Evolutionary conservation across 2,797 vertebrate species (phyloP).

Genomic region (Borostomias antarcticus): DNA sequence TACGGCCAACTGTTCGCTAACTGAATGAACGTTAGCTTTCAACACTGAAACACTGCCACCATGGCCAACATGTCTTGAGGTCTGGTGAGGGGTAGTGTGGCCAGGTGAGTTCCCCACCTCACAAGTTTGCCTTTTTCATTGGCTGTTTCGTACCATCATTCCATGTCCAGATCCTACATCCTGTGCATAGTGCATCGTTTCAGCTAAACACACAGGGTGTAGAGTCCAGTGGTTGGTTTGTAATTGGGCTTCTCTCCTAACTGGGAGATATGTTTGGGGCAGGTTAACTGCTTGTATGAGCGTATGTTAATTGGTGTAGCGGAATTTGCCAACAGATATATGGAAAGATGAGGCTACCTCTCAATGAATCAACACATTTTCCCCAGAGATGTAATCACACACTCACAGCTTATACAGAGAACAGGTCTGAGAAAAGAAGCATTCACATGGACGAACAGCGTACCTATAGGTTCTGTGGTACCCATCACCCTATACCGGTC

Average conservation of each 20-base stretch:
- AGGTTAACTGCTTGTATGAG: neutral
- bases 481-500: neutral
- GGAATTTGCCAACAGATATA: no score
- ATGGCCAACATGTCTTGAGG: neutral
- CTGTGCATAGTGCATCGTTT: neutral
- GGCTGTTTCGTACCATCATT: neutral
- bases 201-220: neutral
- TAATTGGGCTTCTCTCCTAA: no score
- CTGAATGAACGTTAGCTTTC: neutral
- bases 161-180: neutral
- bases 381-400: neutral
- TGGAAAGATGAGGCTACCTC: neutral
- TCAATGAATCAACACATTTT: neutral
- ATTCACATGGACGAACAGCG: no score
- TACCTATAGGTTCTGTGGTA: neutral
- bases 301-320: no score
- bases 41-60: neutral
- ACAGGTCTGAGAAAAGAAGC: neutral
- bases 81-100: neutral
- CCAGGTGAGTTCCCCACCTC: conserved; percentile 1
- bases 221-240: neutral
- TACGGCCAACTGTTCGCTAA: neutral
- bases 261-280: neutral
- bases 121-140: neutral
- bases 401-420: neutral